Conservation (phyloP, 2,113 vertebrate species). For the Lasiurus borealis region DNA sequence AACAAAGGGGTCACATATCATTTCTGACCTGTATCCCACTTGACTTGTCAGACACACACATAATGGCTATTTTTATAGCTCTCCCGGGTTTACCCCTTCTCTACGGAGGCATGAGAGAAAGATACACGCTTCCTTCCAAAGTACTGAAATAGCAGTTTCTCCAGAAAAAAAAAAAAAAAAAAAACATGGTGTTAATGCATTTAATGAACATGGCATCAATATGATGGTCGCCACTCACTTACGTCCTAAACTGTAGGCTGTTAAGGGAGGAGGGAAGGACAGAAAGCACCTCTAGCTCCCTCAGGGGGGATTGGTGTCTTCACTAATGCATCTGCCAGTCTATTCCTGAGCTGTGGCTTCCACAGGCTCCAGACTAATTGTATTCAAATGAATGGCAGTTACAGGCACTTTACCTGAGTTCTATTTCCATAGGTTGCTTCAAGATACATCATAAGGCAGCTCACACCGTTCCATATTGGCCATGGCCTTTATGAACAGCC, state of each 20-base stretch:
- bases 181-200: background rate
- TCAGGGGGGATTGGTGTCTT: background rate
- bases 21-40: slow-evolving; percentile 49
- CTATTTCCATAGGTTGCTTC: slow-evolving; percentile 29
- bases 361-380: slow-evolving; percentile 54
- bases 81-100: background rate
- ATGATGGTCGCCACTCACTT: slow-evolving; percentile 18
- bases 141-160: slow-evolving; percentile 1
- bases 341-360: background rate
- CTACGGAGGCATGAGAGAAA: background rate
- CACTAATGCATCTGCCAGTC: background rate
- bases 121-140: background rate
- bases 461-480: background rate
- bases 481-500: slow-evolving; percentile 15
- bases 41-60: slow-evolving; percentile 45
- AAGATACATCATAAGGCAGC: slow-evolving; percentile 36
- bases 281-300: background rate
- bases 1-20: slow-evolving; percentile 43
- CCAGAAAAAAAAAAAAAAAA: slow-evolving; percentile 9
- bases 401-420: slow-evolving; percentile 44
- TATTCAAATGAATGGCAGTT: slow-evolving; percentile 67
- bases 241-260: slow-evolving; percentile 25
- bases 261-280: background rate
- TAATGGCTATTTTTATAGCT: slow-evolving; percentile 58
- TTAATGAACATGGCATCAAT: slow-evolving; percentile 58